A percentile compares a stretch with the other conserved stretches of the same genome.
Evolutionary conservation across 2,888 invertebrate species (phyloP).

Genomic region (Melolontha melolontha): DNA sequence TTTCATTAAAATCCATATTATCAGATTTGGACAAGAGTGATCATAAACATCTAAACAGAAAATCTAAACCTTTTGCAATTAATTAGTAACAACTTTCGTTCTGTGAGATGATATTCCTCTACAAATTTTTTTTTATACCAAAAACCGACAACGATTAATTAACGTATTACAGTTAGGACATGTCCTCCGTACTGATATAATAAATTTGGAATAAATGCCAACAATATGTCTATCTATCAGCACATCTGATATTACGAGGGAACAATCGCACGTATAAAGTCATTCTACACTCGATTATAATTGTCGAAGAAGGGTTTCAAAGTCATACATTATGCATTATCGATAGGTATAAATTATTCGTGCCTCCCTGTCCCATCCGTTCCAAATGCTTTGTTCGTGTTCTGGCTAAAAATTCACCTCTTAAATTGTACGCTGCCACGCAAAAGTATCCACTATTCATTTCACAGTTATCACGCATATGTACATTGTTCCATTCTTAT

Average conservation of each 20-base stretch:
- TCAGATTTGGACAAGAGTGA: too few relatives aligned
- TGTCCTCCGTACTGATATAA: too few relatives aligned
- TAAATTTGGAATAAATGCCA: too few relatives aligned
- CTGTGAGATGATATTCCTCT: too few relatives aligned
- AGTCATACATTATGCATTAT: conserved; percentile 43
- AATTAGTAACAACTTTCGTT: too few relatives aligned
- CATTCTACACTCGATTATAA: conserved; percentile 36
- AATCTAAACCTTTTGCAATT: too few relatives aligned
- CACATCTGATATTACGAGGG: not conserved
- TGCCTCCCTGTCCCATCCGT: conserved; percentile 39
- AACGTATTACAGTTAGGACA: too few relatives aligned
- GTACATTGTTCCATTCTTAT: not conserved
- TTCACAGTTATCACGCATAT: conserved; percentile 24
- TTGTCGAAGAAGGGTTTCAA: conserved; percentile 29
- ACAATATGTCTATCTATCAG: not conserved
- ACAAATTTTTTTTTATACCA: too few relatives aligned
- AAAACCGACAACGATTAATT: too few relatives aligned
- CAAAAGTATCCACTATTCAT: conserved; percentile 34
- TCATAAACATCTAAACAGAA: too few relatives aligned
- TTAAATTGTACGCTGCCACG: conserved; percentile 37
- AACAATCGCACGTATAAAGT: conserved; percentile 14
- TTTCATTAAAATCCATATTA: too few relatives aligned
- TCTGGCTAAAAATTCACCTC: conserved; percentile 38
- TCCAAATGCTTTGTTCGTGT: conserved; percentile 43
- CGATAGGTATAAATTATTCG: conserved; percentile 45